Evolutionary conservation across 2,888 invertebrate genomes (phyloP), one percentile per base, ranked within the genome.

Genomic region (Ypsolopha sequella): DNA sequence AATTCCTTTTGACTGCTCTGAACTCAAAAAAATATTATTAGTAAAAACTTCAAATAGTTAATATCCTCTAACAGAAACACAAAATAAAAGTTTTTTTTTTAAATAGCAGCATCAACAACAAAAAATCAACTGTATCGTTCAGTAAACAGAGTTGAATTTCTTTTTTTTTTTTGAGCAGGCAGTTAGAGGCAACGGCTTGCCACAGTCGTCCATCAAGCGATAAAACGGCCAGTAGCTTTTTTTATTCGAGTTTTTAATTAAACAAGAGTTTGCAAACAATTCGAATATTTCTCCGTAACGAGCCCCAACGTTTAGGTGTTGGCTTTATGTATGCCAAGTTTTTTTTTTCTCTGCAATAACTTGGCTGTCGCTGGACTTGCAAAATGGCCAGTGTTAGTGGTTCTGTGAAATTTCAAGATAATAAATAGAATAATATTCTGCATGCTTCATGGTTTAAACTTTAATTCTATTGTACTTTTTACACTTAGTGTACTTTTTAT

Each of bases 241-340:
- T 84, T 84, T 84, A 82, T 82, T 77, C 76, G 71, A 72, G 73
- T 80, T 84, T 84, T 85, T 85, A 84, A 85, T 85, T 85, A 85
- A 82, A 81, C 81, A 80, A 76, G 67, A 65, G 58, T 60, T 57
- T n/a, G 8, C 39, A 36, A 45, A 38, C 61, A 60, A 66, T 63
- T 64, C 66, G 70, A 72, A 68, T 63, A 67, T 64, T 67, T 77
- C 76, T 68, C 64, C 59, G 75, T 76, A 75, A 73, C 79, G 73
- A 74, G 72, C 63, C 60, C 69, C 60, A 60, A 61, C 62, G 63
- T 64, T 63, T 56, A 57, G 58, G 55, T 52, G 50, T 57, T 58
- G 59, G 59, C 58, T 57, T 61, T 66, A 65, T 65, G 56, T 62
- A 57, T 58, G 60, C 47, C 38, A 47, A 14, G 14, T 1, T 1